phyloP scores from a whole-genome alignment of 2,113 vertebrate genomes.

The Guaruba guarouba region DNA sequence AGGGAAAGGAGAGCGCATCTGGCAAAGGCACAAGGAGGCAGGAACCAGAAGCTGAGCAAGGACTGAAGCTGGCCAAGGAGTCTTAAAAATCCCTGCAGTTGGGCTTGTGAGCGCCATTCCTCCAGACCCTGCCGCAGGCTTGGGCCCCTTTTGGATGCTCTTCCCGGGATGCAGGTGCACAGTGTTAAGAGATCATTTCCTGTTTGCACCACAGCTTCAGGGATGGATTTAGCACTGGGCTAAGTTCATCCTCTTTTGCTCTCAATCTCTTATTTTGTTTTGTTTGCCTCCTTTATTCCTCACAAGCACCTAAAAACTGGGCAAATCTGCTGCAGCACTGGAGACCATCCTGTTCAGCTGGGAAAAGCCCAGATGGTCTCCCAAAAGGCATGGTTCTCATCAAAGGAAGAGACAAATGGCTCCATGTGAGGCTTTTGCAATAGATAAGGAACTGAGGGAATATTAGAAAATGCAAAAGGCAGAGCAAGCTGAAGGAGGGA shows the following conservation, averaged over 20 bases:
- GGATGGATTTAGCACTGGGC: constrained; percentile 55
- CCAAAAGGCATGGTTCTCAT: neutral
- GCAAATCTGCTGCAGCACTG: neutral
- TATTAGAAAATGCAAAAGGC: neutral
- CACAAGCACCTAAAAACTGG: neutral
- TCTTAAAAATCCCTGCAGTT: neutral
- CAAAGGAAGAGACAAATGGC: neutral
- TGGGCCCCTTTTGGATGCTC: constrained; percentile 63
- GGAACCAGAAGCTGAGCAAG: neutral
- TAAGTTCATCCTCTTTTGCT: neutral
- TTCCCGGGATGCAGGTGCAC: constrained; percentile 60
- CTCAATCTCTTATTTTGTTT: neutral
- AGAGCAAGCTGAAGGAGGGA: neutral
- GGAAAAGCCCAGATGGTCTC: constrained; percentile 21
- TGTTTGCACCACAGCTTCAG: constrained; percentile 22
- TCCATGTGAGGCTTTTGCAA: neutral
- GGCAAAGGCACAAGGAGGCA: constrained; percentile 10
- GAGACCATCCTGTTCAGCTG: neutral
- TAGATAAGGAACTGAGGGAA: constrained; percentile 3
- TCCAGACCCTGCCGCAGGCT: neutral
- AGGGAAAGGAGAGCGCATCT: neutral
- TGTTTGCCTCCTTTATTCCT: neutral
- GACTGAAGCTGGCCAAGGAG: neutral
- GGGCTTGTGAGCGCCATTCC: neutral
- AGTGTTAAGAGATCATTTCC: constrained; percentile 65